These are phyloP conservation scores for Kryptolebias ocellatus DNA, from an alignment of 2,797 vertebrate species.

Conservation along the genomic window DNA sequence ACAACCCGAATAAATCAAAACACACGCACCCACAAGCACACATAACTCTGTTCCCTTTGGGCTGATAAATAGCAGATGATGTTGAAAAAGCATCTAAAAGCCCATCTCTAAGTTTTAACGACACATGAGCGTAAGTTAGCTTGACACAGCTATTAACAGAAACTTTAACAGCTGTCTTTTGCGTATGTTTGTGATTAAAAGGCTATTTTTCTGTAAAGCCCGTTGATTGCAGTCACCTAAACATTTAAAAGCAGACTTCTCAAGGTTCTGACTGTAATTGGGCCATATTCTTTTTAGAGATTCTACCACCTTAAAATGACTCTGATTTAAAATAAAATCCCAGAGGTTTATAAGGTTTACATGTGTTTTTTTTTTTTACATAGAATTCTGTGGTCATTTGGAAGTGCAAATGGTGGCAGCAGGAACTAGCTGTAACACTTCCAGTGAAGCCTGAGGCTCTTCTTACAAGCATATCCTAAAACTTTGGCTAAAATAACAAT, in stretches of 20 bases:
- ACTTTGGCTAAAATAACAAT: no score
- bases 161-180: constrained; percentile 73
- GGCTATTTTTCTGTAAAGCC: constrained; percentile 54
- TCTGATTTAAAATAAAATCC: no score
- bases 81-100: constrained; percentile 71
- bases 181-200: constrained; percentile 37
- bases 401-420: no score
- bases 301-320: no score
- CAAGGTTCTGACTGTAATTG: constrained; percentile 29
- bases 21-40: constrained; percentile 39
- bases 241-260: constrained; percentile 53
- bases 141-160: constrained; percentile 67
- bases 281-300: constrained; percentile 15
- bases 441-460: no score
- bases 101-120: constrained; percentile 74
- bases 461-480: no score
- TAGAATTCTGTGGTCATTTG: no score
- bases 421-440: no score
- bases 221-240: constrained; percentile 44
- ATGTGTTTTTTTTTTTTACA: no score
- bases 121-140: constrained; percentile 66
- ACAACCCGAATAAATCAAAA: constrained; percentile 65
- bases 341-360: no score
- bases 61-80: constrained; percentile 67
- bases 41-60: constrained; percentile 49